Evolutionary conservation across 2,888 invertebrate genomes (phyloP).

Genomic region (Arge pagana): DNA sequence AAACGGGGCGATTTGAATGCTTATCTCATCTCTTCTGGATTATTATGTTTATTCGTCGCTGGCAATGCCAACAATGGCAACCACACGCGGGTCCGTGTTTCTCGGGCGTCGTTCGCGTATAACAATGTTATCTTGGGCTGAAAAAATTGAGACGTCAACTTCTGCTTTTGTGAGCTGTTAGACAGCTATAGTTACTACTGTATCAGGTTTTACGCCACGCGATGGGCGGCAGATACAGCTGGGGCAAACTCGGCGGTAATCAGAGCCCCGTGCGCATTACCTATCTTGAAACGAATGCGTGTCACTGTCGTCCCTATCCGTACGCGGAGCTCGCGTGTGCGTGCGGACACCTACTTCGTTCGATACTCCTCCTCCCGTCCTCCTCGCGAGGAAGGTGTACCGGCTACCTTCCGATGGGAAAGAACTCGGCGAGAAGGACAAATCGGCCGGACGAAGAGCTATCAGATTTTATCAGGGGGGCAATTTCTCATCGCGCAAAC

Average conservation of each 20-base stretch:
- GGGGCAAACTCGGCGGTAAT: conserved; percentile 42
- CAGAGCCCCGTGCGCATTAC: conserved; percentile 46
- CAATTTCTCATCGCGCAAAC: conserved; percentile 11
- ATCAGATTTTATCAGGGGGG: conserved; percentile 11
- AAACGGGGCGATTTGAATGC: no score
- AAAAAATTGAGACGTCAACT: conserved; percentile 53
- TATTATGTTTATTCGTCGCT: no score
- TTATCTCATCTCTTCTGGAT: no score
- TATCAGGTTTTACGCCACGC: conserved; percentile 49
- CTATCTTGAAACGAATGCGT: conserved; percentile 6
- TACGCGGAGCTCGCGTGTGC: not conserved
- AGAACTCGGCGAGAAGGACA: conserved; percentile 12
- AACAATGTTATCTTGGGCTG: conserved; percentile 48
- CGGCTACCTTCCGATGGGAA: no score
- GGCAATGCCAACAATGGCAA: no score
- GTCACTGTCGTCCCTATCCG: conserved; percentile 18
- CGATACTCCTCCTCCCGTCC: not conserved
- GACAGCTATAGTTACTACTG: conserved; percentile 40
- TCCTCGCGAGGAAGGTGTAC: no score
- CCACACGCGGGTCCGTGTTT: no score
- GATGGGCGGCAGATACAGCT: conserved; percentile 45
- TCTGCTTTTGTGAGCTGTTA: conserved; percentile 46
- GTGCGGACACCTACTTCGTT: not conserved
- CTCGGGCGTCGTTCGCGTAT: not conserved
- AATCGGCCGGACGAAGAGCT: conserved; percentile 14